Conservation (phyloP, 2,797 vertebrate species). For the Brachyalestes nurse region DNA sequence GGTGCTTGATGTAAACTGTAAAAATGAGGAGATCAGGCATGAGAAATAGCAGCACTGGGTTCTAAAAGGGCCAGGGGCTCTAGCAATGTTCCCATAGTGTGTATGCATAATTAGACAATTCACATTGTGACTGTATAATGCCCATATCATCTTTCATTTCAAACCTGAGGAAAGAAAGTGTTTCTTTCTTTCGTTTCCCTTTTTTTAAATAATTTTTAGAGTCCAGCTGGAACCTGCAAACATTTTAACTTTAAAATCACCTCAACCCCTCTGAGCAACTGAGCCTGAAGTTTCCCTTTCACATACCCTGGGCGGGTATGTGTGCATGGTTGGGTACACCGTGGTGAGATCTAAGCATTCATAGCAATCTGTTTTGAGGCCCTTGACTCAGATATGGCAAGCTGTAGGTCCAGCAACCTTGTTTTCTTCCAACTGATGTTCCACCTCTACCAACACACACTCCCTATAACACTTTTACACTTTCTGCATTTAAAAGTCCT, state of each 20-base stretch:
- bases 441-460: background rate
- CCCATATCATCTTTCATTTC: no score
- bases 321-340: conserved; percentile 12
- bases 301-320: background rate
- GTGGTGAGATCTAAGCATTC: conserved; percentile 38
- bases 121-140: no score
- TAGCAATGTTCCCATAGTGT: no score
- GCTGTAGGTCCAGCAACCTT: conserved; percentile 9
- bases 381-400: conserved; percentile 36
- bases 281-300: background rate
- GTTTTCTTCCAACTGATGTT: conserved; percentile 15
- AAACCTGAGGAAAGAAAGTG: no score
- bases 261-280: background rate
- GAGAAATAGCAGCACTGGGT: no score
- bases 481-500: background rate
- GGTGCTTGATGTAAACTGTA: no score
- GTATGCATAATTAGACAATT: no score
- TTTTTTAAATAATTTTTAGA: no score
- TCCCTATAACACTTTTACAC: background rate
- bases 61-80: no score
- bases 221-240: background rate
- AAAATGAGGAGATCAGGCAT: no score
- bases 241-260: background rate
- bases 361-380: conserved; percentile 48
- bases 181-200: no score